Conservation (phyloP, 2,888 invertebrate genomes). For the Lymantria monacha region DNA sequence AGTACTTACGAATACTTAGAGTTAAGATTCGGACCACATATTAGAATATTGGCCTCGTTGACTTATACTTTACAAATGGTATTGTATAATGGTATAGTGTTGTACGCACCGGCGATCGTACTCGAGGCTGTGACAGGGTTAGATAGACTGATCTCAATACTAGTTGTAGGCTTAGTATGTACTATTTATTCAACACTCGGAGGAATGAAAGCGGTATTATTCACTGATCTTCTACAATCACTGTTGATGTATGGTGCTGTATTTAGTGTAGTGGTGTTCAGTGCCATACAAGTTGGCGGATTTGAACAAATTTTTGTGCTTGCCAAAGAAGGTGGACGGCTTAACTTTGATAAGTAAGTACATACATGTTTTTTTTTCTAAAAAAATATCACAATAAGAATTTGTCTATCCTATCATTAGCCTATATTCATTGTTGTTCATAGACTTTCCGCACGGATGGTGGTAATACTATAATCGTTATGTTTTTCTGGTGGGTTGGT, state of each 20-base stretch:
- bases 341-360: conserved; percentile 86
- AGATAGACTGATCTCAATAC: conserved; percentile 86
- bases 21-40: conserved; percentile 89
- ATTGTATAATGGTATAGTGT: conserved; percentile 93
- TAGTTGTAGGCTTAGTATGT: conserved; percentile 89
- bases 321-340: conserved; percentile 86
- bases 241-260: conserved; percentile 92
- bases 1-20: conserved; percentile 97
- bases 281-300: conserved; percentile 86
- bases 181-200: conserved; percentile 94
- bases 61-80: conserved; percentile 95
- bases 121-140: conserved; percentile 93
- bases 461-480: no score
- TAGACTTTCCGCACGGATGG: no score
- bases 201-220: conserved; percentile 94
- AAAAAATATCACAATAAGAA: no score
- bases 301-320: conserved; percentile 86
- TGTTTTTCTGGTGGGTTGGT: no score
- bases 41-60: conserved; percentile 90
- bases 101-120: conserved; percentile 96
- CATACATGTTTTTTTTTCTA: neutral
- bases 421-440: no score
- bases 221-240: conserved; percentile 93
- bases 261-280: conserved; percentile 89
- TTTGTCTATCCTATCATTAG: no score